Base-by-base conservation (phyloP, 2,888 invertebrate species). In the Pemphredon lugubris region DNA sequence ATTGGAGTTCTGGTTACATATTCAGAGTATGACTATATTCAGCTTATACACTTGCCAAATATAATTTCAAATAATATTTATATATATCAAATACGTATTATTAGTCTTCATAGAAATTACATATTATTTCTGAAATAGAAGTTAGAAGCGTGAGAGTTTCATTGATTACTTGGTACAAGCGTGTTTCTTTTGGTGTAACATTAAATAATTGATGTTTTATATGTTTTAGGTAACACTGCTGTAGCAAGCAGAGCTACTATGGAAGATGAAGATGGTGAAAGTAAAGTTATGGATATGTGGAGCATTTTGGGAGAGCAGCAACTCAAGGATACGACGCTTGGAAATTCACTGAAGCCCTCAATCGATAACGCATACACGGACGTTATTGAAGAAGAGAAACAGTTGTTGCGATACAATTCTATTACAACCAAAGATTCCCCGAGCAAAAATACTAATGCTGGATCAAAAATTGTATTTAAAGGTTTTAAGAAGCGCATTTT, bases 241-340 rank as follows among this genome's bases (percentile, higher is more conserved):
- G 34, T 66, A 79, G 68, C 60, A 66, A 71, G 47, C 55, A 58
- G 61, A 73, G 66, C 68, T 86, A 89, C 85, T 89, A 89, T 89
- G 89, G 89, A 89, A 86, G 89, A 89, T 89, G 89, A 89, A 59
- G 88, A 89, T 72, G 86, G 84, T 75, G 88, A 89, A 55, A 77
- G 82, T 74, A 83, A 83, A 83, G 77, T 84, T 65, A 74, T 78
- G 79, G 86, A 88, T 65, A 81, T 82, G 75, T 84, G 86, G 84
- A 81, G 45, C 26, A 78, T 76, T 51, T 63, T 73, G 77, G 76
- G 80, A 53, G 73, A 82, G 50, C 70, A 79, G 40, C 73, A 70
- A 69, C 69, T 81, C 64, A 82, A 77, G 42, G 82, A 83, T 54
- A 42, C 75, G 32, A 47, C 75, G 30, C 45, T 81, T 40, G 60